These are phyloP conservation scores for Origma solitaria DNA, from an alignment of 2,113 vertebrate species.

Conservation along the genomic window DNA sequence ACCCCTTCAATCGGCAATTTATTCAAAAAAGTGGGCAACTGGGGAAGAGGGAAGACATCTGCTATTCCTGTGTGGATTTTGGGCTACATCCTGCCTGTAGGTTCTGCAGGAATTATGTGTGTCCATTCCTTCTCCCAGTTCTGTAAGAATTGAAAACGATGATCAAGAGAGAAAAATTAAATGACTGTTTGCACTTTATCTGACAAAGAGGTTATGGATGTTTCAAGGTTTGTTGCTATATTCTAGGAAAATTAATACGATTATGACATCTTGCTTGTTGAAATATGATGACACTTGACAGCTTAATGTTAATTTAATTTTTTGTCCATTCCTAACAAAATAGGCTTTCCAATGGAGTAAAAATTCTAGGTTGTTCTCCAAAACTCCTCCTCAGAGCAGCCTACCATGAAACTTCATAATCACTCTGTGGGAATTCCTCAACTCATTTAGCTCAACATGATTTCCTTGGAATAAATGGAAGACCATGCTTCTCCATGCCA, in stretches of 20 bases:
- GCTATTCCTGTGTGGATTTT: neutral
- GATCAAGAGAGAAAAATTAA: neutral
- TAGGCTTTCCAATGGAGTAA: neutral
- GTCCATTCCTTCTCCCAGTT: neutral
- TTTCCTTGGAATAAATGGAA: neutral
- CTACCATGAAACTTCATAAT: neutral
- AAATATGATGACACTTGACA: neutral
- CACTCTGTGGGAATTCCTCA: neutral
- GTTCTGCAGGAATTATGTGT: neutral
- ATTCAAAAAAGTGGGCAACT: neutral
- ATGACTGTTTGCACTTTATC: neutral
- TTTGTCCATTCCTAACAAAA: neutral
- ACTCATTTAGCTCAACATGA: neutral
- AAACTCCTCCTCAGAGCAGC: neutral
- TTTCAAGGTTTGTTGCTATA: neutral
- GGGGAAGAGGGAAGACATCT: neutral
- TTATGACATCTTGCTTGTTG: neutral
- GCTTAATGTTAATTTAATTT: neutral
- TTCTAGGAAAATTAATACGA: neutral
- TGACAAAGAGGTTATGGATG: neutral
- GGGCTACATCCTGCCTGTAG: neutral
- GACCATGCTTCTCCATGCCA: fast-evolving
- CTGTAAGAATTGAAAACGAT: neutral
- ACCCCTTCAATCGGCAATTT: neutral
- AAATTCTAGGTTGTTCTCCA: neutral